Percentiles rank a stretch among this genome's conserved stretches.
Conservation (phyloP, 2,888 invertebrate genomes). For the Pandemis cinnamomeana region DNA sequence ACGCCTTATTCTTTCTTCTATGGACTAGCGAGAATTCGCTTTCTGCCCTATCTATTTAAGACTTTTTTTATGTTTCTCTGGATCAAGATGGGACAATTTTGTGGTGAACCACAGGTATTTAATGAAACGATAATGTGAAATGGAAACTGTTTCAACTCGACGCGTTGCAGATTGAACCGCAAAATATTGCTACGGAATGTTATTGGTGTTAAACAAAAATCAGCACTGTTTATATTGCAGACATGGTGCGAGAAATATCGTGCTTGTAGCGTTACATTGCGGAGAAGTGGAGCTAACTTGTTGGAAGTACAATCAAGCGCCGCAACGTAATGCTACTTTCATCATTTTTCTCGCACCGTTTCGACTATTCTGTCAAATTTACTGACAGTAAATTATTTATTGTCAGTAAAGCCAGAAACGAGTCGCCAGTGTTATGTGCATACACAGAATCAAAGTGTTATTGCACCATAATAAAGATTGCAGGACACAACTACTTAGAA, state of each 20-base stretch:
- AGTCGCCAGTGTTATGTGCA: neutral
- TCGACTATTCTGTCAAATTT: neutral
- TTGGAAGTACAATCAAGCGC: neutral
- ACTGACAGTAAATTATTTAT: too few species aligned
- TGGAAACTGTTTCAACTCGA: neutral
- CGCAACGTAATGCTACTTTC: neutral
- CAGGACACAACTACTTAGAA: neutral
- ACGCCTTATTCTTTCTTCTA: neutral
- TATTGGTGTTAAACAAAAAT: neutral
- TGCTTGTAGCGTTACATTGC: neutral
- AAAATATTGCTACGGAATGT: neutral
- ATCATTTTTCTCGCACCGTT: neutral
- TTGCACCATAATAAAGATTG: neutral
- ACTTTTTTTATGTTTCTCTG: neutral
- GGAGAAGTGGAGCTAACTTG: neutral
- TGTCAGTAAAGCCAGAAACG: neutral
- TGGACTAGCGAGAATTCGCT: neutral
- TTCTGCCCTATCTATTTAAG: neutral
- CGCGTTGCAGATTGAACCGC: neutral
- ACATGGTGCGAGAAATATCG: neutral
- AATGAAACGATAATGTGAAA: neutral
- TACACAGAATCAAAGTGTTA: neutral
- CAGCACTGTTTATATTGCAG: neutral
- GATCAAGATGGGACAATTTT: too few species aligned
- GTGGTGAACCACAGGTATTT: too few species aligned